phyloP scores from a whole-genome alignment of 2,888 invertebrate genomes.

The Yponomeuta plumbellus region DNA sequence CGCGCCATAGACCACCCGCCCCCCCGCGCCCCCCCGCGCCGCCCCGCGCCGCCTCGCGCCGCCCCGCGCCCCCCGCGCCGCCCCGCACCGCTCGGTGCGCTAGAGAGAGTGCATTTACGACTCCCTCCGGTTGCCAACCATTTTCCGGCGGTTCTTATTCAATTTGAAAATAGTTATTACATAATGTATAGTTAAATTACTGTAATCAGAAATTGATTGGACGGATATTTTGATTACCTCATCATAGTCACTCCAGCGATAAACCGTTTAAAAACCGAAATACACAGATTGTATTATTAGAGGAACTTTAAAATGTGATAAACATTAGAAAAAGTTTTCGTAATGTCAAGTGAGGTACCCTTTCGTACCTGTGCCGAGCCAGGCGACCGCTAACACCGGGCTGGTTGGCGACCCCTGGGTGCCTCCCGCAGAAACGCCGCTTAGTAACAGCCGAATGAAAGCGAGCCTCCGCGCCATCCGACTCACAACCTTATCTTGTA shows the following conservation, averaged over 20 bases:
- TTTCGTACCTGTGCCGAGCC: slow-evolving; percentile 33
- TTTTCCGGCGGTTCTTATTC: slow-evolving; percentile 56
- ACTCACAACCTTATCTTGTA: slow-evolving; percentile 29
- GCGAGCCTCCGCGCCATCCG: slow-evolving; percentile 29
- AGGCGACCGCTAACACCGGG: slow-evolving; percentile 39
- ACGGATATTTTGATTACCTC: slow-evolving; percentile 19
- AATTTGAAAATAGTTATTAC: slow-evolving; percentile 44
- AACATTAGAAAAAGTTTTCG: no score
- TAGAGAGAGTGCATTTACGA: slow-evolving; percentile 72
- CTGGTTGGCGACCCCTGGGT: slow-evolving; percentile 61
- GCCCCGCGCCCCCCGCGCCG: neutral
- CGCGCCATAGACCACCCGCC: neutral
- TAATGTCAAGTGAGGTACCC: no score
- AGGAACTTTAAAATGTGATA: no score
- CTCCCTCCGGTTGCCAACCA: slow-evolving; percentile 61
- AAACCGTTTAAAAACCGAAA: no score
- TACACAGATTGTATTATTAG: no score
- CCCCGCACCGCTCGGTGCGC: slow-evolving; percentile 46
- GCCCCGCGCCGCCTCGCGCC: slow-evolving; percentile 23
- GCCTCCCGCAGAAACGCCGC: slow-evolving; percentile 45
- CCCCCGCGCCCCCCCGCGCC: neutral
- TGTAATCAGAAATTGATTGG: slow-evolving; percentile 32
- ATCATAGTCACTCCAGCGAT: no score
- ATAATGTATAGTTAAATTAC: slow-evolving; percentile 23
- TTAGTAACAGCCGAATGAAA: slow-evolving; percentile 69